These are phyloP conservation scores for Chanos chanos DNA, from an alignment of 2,797 vertebrate species.

Conservation along the genomic window DNA sequence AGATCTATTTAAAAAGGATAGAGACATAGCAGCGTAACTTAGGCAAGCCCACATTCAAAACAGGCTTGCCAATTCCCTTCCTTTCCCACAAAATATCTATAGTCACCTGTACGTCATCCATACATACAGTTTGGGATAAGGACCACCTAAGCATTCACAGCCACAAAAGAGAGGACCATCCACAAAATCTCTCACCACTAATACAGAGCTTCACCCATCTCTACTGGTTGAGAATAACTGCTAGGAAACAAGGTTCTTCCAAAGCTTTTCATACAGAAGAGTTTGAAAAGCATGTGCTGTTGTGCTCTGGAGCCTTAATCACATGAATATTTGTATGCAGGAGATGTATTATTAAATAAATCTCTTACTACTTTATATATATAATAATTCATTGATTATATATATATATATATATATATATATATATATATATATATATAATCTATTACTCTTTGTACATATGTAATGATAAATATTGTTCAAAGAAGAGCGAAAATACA, in stretches of 20 bases:
- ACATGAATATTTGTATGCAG: too few relatives aligned
- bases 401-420: background rate
- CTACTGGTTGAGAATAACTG: too few relatives aligned
- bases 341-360: too few relatives aligned
- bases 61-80: slow-evolving; percentile 26
- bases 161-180: background rate
- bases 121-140: background rate
- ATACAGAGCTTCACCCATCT: too few relatives aligned
- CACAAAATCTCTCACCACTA: too few relatives aligned
- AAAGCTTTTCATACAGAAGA: too few relatives aligned
- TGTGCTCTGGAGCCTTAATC: too few relatives aligned
- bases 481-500: slow-evolving; percentile 2
- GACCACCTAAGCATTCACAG: background rate
- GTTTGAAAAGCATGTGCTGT: too few relatives aligned
- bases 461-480: background rate
- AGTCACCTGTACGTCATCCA: slow-evolving; percentile 1
- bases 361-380: too few relatives aligned
- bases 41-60: slow-evolving; percentile 45
- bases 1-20: slow-evolving; percentile 57
- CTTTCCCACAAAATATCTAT: slow-evolving; percentile 15
- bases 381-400: background rate
- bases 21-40: slow-evolving; percentile 68
- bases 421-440: slow-evolving; percentile 4
- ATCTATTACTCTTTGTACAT: too few relatives aligned
- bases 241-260: background rate